Base-by-base conservation (phyloP, 2,888 invertebrate species). In the Chirona hameri region DNA sequence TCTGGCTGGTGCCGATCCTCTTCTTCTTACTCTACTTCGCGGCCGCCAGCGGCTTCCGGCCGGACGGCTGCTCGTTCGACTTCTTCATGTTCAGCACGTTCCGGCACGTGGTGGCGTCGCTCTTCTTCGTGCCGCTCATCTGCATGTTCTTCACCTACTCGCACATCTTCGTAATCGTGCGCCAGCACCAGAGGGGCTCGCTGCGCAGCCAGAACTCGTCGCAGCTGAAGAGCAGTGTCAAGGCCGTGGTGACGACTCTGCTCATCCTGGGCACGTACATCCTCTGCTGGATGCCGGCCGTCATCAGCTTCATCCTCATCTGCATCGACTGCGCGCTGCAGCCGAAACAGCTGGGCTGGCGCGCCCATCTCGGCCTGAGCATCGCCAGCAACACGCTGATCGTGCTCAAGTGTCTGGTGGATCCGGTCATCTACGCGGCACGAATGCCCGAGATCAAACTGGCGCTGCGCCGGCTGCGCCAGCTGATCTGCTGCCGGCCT, bases 131-230 rank as follows among this genome's bases (percentile, higher is more conserved):
- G 4, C 39, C 39, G 39, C 39, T 39, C 39, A 39, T 39, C 39
- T 39, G 39, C 55, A 92, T 92, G 90, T 89, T 90, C 12, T 87
- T 90, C 85, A 91, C 91, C 85, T 92, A 92, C 87, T 87, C 89
- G 0, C 91, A 91, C 86, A 92, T 92, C 85, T 89, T 91, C 84
- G 86, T 89, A 82, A 90, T 91, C 79, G 91, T 92, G 0, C 88
- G 88, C 72, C 88, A 88, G 80, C 91, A 91, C 86, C 90, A 91
- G 85, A 72, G 82, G 18, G 85, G 85, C 10, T 65, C 82, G 48
- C 65, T 82, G 21, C 57, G 57, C 52, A 2, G 15, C 4, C 79
- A 80, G 29, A 52, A 48, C n/a, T 10, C 55, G 57, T 52, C 46
- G n/a, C 69, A 79, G 29, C 79, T 82, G 24, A 24, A 31, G 24